Evolutionary conservation across 2,113 vertebrate species (phyloP), one percentile per base, ranked within the genome.

Genomic region (Cinclus mexicanus): DNA sequence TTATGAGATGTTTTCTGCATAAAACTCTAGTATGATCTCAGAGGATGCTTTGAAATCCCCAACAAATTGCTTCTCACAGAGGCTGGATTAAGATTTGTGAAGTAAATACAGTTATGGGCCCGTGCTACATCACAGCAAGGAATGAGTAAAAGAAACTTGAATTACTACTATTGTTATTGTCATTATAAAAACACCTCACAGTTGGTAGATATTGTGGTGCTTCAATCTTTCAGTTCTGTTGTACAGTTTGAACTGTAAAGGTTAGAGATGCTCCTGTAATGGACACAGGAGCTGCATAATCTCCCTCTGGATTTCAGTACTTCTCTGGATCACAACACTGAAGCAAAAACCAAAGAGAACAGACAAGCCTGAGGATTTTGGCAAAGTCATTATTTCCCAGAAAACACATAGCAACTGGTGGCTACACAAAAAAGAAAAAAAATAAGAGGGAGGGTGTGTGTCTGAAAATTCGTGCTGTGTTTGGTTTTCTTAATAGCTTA

Each of bases 41-140:
- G 78, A 82, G 59, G 69, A 82, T 92, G 53, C 87, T 94, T 82
- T 82, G 49, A 96, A 95, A 96, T 91, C 78, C 91, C 65, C 49
- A 87, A 46, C 89, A 95, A 94, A 93, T 91, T 22, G 6, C 74
- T 95, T 94, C 57, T 89, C 42, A 64, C 37, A 53, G 65, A 81
- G 56, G 41, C 31, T 93, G 74, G 87, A 92, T 92, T 94, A 95
- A 92, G 75, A 74, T 74, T 59, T 81, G 42, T 31, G 55, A 52
- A 56, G 31, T 67, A 80, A 77, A 72, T 12, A 71, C 79, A 61
- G 55, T 82, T 69, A 37, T 2, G 1, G 33, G 59, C 44, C 28
- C 68, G 13, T 60, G 39, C 57, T 59, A 28, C 26, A 41, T 28
- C 61, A 26, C 46, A 35, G 42, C 63, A 80, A 85, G 41, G 37